Evolutionary conservation across 2,797 vertebrate species (phyloP), one percentile per base, ranked within the genome.

Genomic region (Spea hammondii): DNA sequence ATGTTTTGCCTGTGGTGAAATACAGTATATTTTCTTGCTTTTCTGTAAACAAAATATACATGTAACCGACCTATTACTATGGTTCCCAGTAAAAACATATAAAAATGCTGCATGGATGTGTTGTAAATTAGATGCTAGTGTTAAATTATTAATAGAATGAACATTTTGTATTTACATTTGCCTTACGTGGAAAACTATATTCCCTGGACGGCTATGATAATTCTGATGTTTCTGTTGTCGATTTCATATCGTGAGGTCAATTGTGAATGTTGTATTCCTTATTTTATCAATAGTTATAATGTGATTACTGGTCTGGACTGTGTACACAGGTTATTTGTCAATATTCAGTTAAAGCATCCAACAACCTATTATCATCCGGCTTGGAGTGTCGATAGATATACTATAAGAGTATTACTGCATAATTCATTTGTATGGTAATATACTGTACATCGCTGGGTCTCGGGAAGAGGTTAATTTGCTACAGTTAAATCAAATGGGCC

Each of bases 261-360:
- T 7, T 1, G 14, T 46, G 64, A 46, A 11, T 46, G 10, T 46
- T 65, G 12, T 11, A 45, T 65, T 65, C 6, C 11, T 46, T 12
- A 65, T 65, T 65, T 65, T 65, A 65, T 65, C 46, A 11, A 65
- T 46, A 46, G 64, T 32, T 13, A 46, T 65, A 65, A 47, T 45
- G 4, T 65, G 64, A 65, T 45, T 65, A 65, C 8, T n/a, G 32
- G 32, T 17, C 59, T 62, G 32, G 64, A 9, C 46, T 44, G 11
- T 9, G 12, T 11, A 45, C 5, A 65, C 4, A 65, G 6, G 64
- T 45, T 65, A 47, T 65, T 65, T 65, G 64, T 45, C 32, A 65
- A 65, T 65, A 65, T 45, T 47, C 64, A 47, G 11, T 65, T 65
- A 65, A 3, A 45, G 46, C 44, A 46, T 10, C 64, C 45, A 45